Base-by-base conservation (phyloP, 2,888 invertebrate species). In the Teleiodes luculella region DNA sequence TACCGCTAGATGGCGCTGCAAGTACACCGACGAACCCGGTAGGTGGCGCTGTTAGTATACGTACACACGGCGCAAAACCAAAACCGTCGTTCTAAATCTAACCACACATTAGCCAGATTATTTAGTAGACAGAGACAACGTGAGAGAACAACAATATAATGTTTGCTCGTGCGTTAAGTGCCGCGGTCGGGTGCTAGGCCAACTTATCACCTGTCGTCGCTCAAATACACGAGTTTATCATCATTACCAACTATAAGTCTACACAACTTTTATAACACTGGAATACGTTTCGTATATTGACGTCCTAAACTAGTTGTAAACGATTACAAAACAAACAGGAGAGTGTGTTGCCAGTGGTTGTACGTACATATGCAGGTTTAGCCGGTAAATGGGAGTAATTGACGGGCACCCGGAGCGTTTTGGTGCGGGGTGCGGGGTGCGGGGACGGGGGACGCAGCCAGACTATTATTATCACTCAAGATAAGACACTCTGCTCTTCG, bases 201-300 rank as follows among this genome's bases (percentile, higher is more conserved):
- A 63, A 3, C 24, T 43, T 78, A 8, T 67, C 65, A 58, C 61
- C 64, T 57, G 56, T 65, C 65, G 61, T 60, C 64, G 66, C 70
- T 70, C 18, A 66, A 68, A 10, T 73, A 73, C 70, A 73, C 69
- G 73, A 72, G 72, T 72, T 73, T 39, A 76, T n/a, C 68, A 70
- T 65, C 62, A 67, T 76, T 78, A 76, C 71, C 70, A 68, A 66
- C 72, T 73, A 66, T 63, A 72, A 66, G 61, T 78, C 83, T 85
- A 86, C 83, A 80, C 82, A 84, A 86, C 76, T 76, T 43, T 74
- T 77, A 76, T 80, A 80, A 86, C 83, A 81, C 72, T 78, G 78
- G 77, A 83, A 75, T 80, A 71, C 74, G 67, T 72, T 61, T 61
- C 64, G 58, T 74, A 76, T 76, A 75, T 76, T 78, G 74, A 76